A percentile compares a stretch with the other conserved stretches of the same genome.
These are phyloP conservation scores for Whitmania pigra DNA, from an alignment of 1,140 invertebrate genomes.

Conservation along the genomic window DNA sequence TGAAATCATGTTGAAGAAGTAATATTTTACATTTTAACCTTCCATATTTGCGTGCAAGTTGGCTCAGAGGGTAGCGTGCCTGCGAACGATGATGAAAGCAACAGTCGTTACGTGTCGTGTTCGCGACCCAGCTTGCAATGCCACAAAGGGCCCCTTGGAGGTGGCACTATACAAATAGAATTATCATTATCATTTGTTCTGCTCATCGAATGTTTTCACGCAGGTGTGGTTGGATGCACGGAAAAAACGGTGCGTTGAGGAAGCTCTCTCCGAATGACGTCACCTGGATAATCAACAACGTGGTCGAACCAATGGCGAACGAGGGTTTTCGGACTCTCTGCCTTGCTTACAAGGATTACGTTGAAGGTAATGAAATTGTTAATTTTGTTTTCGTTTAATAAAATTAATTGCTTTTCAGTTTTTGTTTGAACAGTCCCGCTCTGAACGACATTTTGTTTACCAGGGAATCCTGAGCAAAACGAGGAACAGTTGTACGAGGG, in stretches of 20 bases:
- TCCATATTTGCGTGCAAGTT: too few relatives aligned
- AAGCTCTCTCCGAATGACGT: not conserved
- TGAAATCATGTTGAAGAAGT: conserved; percentile 97
- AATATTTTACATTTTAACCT: not conserved
- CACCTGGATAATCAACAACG: conserved; percentile 62
- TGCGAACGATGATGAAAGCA: too few relatives aligned
- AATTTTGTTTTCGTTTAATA: not conserved
- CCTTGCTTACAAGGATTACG: conserved; percentile 42
- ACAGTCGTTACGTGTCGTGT: not conserved
- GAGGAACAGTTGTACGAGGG: conserved; percentile 48
- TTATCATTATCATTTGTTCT: too few relatives aligned
- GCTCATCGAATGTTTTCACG: too few relatives aligned
- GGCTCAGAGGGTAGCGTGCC: too few relatives aligned
- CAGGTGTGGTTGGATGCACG: conserved; percentile 13
- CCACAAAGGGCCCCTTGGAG: too few relatives aligned
- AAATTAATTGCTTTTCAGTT: not conserved
- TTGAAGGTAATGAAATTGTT: conserved; percentile 6
- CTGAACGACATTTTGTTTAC: not conserved
- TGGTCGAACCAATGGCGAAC: conserved; percentile 98
- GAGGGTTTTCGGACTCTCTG: conserved; percentile 94
- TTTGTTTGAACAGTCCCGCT: not conserved
- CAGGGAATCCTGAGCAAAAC: conserved; percentile 8
- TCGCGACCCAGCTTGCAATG: too few relatives aligned
- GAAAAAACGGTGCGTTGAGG: not conserved
- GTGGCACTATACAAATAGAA: too few relatives aligned